phyloP scores from a whole-genome alignment of 2,797 vertebrate species.

The Aulostomus chinensis region DNA sequence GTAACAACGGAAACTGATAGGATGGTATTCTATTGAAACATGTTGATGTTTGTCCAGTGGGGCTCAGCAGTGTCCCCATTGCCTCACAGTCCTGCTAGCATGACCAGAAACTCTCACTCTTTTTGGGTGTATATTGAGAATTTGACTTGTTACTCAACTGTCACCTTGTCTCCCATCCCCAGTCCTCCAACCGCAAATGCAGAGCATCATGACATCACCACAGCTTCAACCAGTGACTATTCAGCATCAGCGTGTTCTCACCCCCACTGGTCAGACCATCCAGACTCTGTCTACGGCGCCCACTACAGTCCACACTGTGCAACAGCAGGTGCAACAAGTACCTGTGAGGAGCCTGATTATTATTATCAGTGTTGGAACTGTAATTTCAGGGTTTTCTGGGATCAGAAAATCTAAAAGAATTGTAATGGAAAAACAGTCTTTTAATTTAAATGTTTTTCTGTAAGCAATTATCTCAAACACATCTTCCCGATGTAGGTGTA shows the following conservation, averaged over 20 bases:
- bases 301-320: constrained; percentile 84
- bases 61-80: too few species aligned
- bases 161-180: constrained; percentile 3
- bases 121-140: not conserved
- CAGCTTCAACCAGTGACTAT: constrained; percentile 93
- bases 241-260: constrained; percentile 94
- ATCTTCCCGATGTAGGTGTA: too few species aligned
- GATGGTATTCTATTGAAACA: not conserved
- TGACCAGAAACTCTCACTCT: not conserved
- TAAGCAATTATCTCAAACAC: too few species aligned
- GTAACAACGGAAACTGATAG: constrained; percentile 63
- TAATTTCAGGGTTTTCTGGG: too few species aligned
- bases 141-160: not conserved
- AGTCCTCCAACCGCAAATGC: constrained; percentile 96
- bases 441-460: too few species aligned
- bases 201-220: constrained; percentile 91
- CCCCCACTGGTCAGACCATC: constrained; percentile 84
- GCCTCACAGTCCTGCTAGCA: not conserved
- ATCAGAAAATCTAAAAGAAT: too few species aligned
- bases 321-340: constrained; percentile 92
- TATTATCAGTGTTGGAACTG: too few species aligned
- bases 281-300: constrained; percentile 81
- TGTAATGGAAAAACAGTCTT: too few species aligned
- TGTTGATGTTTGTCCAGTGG: not conserved
- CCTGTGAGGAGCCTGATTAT: constrained; percentile 65